Conservation (phyloP, 2,888 invertebrate genomes). For the Acleris literana region DNA sequence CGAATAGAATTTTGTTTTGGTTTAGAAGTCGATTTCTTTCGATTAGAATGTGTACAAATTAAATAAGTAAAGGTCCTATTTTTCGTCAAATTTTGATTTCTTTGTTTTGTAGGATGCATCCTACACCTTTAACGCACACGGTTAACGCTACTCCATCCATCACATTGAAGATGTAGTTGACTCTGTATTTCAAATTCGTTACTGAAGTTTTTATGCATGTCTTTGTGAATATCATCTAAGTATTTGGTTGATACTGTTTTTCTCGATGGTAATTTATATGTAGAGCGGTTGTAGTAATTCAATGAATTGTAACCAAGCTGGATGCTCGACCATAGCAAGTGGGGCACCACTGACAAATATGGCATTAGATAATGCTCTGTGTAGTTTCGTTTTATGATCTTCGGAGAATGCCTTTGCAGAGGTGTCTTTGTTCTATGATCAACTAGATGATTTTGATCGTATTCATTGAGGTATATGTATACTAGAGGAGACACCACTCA, state of each 20-base stretch:
- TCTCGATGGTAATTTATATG: constrained; percentile 33
- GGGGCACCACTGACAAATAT: constrained; percentile 35
- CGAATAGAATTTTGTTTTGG: too few species aligned
- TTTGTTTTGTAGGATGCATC: too few species aligned
- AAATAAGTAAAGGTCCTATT: too few species aligned
- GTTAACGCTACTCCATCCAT: constrained; percentile 5
- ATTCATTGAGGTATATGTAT: too few species aligned
- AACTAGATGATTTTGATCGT: too few species aligned
- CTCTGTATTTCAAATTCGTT: constrained; percentile 20
- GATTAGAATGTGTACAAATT: too few species aligned
- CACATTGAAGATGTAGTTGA: constrained; percentile 3
- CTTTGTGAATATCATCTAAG: constrained; percentile 31
- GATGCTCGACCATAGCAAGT: constrained; percentile 37
- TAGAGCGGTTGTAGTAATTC: constrained; percentile 22
- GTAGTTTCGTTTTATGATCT: constrained; percentile 23
- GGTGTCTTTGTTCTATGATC: constrained; percentile 16
- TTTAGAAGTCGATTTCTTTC: too few species aligned
- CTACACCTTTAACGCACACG: too few species aligned
- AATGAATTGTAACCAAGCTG: constrained; percentile 35
- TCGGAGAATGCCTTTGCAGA: constrained; percentile 29
- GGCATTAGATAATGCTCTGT: constrained; percentile 26
- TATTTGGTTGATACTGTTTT: constrained; percentile 32
- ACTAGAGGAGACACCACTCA: too few species aligned
- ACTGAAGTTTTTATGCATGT: constrained; percentile 33
- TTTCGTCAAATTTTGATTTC: too few species aligned